phyloP scores from a whole-genome alignment of 2,888 invertebrate genomes.

The Lochmaea crataegi region DNA sequence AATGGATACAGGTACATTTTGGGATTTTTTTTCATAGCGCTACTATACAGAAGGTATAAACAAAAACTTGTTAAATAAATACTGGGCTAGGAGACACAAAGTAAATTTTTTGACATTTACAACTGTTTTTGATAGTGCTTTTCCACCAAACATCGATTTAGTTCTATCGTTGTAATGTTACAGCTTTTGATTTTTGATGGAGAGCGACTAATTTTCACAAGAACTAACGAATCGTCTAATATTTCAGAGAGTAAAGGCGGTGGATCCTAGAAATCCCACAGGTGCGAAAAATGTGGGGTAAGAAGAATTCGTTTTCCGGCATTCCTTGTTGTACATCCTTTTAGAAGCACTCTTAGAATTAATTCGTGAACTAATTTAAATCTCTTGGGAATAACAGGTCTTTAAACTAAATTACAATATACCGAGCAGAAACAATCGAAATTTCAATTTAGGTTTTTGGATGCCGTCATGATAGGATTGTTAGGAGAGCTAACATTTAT shows the following conservation, averaged over 20 bases:
- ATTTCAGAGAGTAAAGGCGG: background rate
- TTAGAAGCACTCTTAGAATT: constrained; percentile 18
- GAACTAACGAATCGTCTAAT: background rate
- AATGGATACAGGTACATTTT: constrained; percentile 5
- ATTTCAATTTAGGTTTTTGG: constrained; percentile 16
- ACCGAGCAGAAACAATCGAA: constrained; percentile 11
- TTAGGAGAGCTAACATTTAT: background rate
- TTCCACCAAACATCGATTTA: too few relatives aligned
- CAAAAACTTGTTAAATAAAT: too few relatives aligned
- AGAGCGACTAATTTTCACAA: too few relatives aligned
- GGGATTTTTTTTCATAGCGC: background rate
- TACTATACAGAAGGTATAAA: background rate
- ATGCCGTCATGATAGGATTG: background rate
- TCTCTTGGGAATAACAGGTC: constrained; percentile 11
- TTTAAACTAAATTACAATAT: constrained; percentile 25
- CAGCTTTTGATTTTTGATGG: too few relatives aligned
- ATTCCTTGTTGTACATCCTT: constrained; percentile 14
- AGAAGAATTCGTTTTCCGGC: constrained; percentile 4
- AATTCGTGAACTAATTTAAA: constrained; percentile 25
- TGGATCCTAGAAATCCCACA: too few relatives aligned
- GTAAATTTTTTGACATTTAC: too few relatives aligned
- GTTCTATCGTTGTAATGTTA: too few relatives aligned
- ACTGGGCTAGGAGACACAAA: too few relatives aligned
- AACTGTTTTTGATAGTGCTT: too few relatives aligned
- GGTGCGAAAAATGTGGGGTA: too few relatives aligned